phyloP scores from a whole-genome alignment of 2,113 vertebrate species.

The Cyanoliseus patagonus region DNA sequence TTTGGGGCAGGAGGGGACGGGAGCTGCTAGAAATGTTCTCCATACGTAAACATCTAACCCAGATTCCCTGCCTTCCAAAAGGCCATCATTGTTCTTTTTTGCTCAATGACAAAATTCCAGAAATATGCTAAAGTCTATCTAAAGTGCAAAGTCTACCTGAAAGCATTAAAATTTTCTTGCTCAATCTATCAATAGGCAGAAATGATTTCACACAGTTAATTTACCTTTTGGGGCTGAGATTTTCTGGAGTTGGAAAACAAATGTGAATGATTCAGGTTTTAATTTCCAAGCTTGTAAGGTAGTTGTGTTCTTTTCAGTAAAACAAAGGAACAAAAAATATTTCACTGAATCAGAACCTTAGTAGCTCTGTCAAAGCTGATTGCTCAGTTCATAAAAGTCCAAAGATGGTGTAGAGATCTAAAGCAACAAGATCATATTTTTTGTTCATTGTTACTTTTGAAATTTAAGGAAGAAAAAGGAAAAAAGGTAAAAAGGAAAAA shows the following conservation, averaged over 20 bases:
- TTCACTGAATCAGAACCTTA: background rate
- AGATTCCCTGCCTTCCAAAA: background rate
- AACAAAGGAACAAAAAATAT: background rate
- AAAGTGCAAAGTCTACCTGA: background rate
- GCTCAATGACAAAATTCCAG: background rate
- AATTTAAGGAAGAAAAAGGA: background rate
- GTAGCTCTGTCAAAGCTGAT: background rate
- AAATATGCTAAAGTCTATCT: background rate
- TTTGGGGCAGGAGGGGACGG: fast-evolving
- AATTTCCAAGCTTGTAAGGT: background rate
- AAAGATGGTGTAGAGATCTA: background rate
- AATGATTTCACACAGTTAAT: background rate
- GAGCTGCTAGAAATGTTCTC: background rate
- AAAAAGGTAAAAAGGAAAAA: background rate
- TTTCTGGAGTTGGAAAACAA: background rate
- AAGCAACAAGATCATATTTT: background rate
- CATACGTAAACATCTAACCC: background rate
- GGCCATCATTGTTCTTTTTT: background rate
- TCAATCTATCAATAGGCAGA: background rate
- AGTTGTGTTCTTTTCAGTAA: background rate
- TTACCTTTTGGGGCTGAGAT: background rate
- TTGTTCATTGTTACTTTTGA: background rate
- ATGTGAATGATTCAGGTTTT: background rate
- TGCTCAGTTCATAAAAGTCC: background rate
- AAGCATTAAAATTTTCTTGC: background rate